Conservation (phyloP, 2,797 vertebrate genomes). For the Hippoglossus hippoglossus region DNA sequence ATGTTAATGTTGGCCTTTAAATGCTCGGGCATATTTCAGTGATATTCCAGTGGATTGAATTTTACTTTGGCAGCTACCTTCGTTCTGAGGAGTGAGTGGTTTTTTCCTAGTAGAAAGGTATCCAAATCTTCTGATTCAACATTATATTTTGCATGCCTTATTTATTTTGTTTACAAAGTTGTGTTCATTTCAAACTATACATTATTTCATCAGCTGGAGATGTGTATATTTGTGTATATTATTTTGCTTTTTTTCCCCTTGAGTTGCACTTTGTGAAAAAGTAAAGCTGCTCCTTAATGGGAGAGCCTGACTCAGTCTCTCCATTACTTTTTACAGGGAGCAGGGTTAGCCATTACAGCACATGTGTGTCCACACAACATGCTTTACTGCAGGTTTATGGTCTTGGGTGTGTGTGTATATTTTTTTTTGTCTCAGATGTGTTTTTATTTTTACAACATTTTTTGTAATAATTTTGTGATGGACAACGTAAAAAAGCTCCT, state of each 20-base stretch:
- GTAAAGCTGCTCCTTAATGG: constrained; percentile 39
- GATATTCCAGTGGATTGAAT: constrained; percentile 77
- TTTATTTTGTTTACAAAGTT: constrained; percentile 74
- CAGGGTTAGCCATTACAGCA: constrained; percentile 30
- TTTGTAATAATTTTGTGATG: constrained; percentile 45
- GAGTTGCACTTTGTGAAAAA: constrained; percentile 76
- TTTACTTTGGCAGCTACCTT: constrained; percentile 85
- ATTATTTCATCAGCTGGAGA: constrained; percentile 66
- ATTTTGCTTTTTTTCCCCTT: constrained; percentile 48
- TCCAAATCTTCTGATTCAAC: constrained; percentile 62
- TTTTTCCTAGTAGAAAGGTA: constrained; percentile 61
- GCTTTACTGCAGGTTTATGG: constrained; percentile 38
- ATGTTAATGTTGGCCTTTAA: constrained; percentile 77
- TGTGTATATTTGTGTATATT: constrained; percentile 57
- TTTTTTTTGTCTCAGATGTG: constrained; percentile 45
- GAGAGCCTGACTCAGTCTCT: constrained; percentile 34
- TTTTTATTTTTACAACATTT: constrained; percentile 45
- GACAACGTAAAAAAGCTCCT: constrained; percentile 51
- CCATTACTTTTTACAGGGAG: constrained; percentile 20
- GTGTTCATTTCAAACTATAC: constrained; percentile 51
- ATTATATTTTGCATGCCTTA: constrained; percentile 80
- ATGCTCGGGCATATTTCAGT: constrained; percentile 75
- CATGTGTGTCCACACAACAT: constrained; percentile 22
- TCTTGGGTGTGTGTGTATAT: constrained; percentile 32
- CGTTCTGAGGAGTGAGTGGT: constrained; percentile 64